Evolutionary conservation across 2,797 vertebrate genomes (phyloP).

Genomic region (Lagocephalus sceleratus): DNA sequence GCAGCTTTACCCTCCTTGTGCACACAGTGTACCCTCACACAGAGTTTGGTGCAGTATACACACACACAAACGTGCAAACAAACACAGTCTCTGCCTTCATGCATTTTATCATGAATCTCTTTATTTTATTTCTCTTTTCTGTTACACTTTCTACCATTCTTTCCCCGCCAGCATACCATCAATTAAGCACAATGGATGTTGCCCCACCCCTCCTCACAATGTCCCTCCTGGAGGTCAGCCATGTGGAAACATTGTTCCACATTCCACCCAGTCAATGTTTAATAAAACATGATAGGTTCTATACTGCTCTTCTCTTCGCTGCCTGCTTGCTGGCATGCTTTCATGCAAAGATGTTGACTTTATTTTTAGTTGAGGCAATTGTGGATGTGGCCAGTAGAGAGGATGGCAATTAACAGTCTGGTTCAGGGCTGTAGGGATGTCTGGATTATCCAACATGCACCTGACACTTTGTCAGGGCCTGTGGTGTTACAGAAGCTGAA

Average conservation of each 20-base stretch:
- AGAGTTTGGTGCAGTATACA: conserved; percentile 12
- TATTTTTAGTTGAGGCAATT: conserved; percentile 8
- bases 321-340: conserved; percentile 4
- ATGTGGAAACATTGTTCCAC: conserved; percentile 81
- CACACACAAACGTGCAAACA: conserved; percentile 19
- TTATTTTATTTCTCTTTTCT: conserved; percentile 30
- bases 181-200: conserved; percentile 71
- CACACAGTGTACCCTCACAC: conserved; percentile 19
- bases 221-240: conserved; percentile 67
- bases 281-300: conserved; percentile 74
- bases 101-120: conserved; percentile 17
- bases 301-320: conserved; percentile 37
- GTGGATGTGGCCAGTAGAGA: conserved; percentile 31
- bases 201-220: conserved; percentile 46
- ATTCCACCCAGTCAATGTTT: conserved; percentile 76
- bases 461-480: conserved; percentile 50
- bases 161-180: conserved; percentile 57
- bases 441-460: conserved; percentile 50
- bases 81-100: conserved; percentile 19
- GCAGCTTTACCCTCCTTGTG: conserved; percentile 24
- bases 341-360: neutral
- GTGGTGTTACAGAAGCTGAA: conserved; percentile 45
- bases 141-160: conserved; percentile 35
- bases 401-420: conserved; percentile 58
- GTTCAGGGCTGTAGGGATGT: conserved; percentile 27